phyloP scores from a whole-genome alignment of 2,113 vertebrate species.

The Paedocypris sp. region DNA sequence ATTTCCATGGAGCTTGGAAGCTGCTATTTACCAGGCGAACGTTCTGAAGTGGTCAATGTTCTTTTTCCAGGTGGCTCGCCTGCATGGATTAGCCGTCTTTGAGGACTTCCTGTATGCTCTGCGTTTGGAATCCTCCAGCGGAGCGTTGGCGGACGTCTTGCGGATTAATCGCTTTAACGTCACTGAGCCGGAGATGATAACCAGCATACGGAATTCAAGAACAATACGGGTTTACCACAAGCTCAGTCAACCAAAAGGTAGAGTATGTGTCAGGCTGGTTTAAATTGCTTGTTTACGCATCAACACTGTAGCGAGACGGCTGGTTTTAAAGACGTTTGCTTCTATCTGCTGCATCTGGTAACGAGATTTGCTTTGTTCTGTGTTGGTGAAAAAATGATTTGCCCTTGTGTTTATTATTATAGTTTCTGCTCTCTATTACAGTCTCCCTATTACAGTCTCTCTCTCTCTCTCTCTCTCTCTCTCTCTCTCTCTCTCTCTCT shows the following conservation, averaged over 20 bases:
- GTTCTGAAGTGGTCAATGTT: background rate
- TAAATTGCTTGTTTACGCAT: background rate
- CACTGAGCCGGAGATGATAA: conserved; percentile 63
- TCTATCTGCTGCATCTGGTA: too few relatives aligned
- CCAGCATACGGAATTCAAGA: conserved; percentile 63
- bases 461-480: too few relatives aligned
- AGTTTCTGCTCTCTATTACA: too few relatives aligned
- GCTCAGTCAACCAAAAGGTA: conserved; percentile 81
- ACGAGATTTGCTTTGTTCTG: too few relatives aligned
- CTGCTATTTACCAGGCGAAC: background rate
- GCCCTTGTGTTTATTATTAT: too few relatives aligned
- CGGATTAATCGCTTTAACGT: conserved; percentile 84
- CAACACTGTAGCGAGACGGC: background rate
- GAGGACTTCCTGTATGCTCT: conserved; percentile 86
- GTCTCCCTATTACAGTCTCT: too few relatives aligned
- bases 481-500: too few relatives aligned
- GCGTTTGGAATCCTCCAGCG: conserved; percentile 61
- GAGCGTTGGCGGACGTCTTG: conserved; percentile 59
- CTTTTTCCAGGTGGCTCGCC: conserved; percentile 72
- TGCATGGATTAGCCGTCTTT: conserved; percentile 81
- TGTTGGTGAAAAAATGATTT: too few relatives aligned
- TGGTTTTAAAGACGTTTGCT: too few relatives aligned
- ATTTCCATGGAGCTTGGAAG: background rate
- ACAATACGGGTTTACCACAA: conserved; percentile 80
- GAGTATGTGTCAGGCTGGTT: conserved; percentile 20